phyloP scores from a whole-genome alignment of 2,797 vertebrate genomes.

The Mionectes olivaceus region DNA sequence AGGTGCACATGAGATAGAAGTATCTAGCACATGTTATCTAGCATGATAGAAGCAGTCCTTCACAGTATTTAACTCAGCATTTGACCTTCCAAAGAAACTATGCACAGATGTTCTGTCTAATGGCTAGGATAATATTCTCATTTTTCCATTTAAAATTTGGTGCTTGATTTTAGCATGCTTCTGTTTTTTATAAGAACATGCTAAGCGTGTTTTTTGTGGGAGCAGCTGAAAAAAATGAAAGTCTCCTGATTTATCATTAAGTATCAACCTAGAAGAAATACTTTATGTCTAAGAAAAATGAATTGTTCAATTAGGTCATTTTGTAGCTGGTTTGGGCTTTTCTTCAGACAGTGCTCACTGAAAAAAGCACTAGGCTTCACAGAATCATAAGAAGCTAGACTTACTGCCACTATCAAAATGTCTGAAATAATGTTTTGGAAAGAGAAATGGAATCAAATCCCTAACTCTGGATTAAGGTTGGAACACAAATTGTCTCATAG shows the following conservation, averaged over 20 bases:
- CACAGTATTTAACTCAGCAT: constrained; percentile 3
- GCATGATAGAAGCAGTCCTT: neutral
- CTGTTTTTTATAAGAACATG: neutral
- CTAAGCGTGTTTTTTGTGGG: neutral
- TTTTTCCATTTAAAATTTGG: neutral
- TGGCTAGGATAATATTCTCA: neutral
- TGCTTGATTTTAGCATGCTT: neutral
- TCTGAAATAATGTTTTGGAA: neutral
- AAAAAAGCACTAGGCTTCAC: neutral
- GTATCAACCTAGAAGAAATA: neutral
- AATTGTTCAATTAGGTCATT: neutral
- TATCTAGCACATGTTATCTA: neutral
- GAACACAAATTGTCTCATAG: neutral
- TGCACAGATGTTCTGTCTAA: neutral
- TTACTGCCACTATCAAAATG: neutral
- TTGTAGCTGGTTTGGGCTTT: neutral
- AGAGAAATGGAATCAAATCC: neutral
- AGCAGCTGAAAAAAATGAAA: neutral
- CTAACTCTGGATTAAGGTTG: neutral
- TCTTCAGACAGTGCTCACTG: accelerated
- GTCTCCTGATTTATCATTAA: neutral
- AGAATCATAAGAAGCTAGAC: neutral
- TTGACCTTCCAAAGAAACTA: constrained; percentile 15
- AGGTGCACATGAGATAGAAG: neutral
- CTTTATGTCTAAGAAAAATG: neutral